Conservation (phyloP, 2,113 vertebrate genomes). For the chimpanzee (Pan troglodytes) region NHGRI_mPanTro3-v2.1_pri NC_072412.2:109592001-109592500, state of each 20-base stretch:
- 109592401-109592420: neutral
- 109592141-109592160: neutral
- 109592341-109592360: neutral
- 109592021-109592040: neutral
- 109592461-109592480: neutral
- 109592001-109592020: neutral
- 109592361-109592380: neutral
- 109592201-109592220: conserved; percentile 52
- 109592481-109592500: neutral
- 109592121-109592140: neutral
- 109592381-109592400: too few species aligned
- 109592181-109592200: conserved; percentile 47
- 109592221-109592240: neutral
- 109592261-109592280: conserved; percentile 28
- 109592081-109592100: neutral
- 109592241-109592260: conserved; percentile 65
- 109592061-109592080: neutral
- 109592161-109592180: conserved; percentile 43
- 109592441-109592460: neutral
- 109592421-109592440: too few species aligned
- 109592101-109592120: neutral
- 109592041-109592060: neutral
- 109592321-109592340: conserved; percentile 7
- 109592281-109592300: conserved; percentile 2
- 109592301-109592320: conserved; percentile 1